A percentile compares a stretch with the other conserved stretches of the same genome.
These are phyloP conservation scores for Meiosimyza platycephala DNA, from an alignment of 2,888 invertebrate genomes.

Conservation along the genomic window DNA sequence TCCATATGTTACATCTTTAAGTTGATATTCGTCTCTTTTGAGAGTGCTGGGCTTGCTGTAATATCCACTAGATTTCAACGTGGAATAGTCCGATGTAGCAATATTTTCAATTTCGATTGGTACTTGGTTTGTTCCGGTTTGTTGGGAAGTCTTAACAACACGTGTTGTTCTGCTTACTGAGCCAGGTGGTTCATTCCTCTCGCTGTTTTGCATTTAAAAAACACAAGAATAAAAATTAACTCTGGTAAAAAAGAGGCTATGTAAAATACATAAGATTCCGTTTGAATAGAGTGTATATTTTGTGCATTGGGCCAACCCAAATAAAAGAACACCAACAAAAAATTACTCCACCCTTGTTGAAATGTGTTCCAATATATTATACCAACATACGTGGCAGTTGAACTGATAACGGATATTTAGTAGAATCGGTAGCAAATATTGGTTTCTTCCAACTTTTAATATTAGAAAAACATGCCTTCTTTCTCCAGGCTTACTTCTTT, in stretches of 20 bases:
- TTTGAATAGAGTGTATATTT: too few relatives aligned
- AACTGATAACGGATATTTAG: too few relatives aligned
- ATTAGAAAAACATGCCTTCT: too few relatives aligned
- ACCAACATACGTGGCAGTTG: too few relatives aligned
- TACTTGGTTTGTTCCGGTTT: slow-evolving; percentile 50
- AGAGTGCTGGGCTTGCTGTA: slow-evolving; percentile 50
- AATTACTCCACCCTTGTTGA: too few relatives aligned
- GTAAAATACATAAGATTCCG: too few relatives aligned
- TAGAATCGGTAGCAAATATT: too few relatives aligned
- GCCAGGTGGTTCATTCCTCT: slow-evolving; percentile 54
- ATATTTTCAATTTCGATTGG: slow-evolving; percentile 57
- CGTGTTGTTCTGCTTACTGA: slow-evolving; percentile 61
- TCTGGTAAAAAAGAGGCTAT: background rate
- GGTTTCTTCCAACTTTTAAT: too few relatives aligned
- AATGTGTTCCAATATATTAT: too few relatives aligned
- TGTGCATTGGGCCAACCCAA: too few relatives aligned
- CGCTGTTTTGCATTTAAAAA: slow-evolving; percentile 41
- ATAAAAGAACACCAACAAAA: too few relatives aligned
- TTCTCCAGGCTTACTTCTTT: too few relatives aligned
- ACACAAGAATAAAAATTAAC: slow-evolving; percentile 16
- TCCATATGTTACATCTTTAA: slow-evolving; percentile 55
- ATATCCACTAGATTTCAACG: slow-evolving; percentile 58
- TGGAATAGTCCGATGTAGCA: slow-evolving; percentile 56
- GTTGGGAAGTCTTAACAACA: slow-evolving; percentile 59
- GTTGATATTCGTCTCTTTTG: slow-evolving; percentile 55